Evolutionary conservation across 1,140 invertebrate genomes (phyloP), one percentile per base, ranked within the genome.

Genomic region (Colletes gigas): DNA sequence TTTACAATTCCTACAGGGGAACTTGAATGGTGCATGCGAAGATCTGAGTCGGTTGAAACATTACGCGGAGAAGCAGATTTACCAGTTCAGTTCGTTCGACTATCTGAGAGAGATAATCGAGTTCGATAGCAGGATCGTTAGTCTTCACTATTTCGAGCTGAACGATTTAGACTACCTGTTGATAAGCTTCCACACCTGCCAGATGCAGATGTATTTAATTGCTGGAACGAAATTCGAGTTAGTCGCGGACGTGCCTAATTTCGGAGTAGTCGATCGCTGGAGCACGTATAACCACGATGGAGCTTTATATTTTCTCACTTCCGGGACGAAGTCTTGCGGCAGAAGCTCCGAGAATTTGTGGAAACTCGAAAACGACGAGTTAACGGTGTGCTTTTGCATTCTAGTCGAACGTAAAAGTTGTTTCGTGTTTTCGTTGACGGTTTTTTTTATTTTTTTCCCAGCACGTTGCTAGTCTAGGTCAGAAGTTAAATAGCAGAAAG

Each of bases 61-160:
- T 7, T 54, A 62, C 17, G 80, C 91, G 0, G 81, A 90, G 75
- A 88, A 89, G n/a, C 91, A 93, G 84, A 86, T 93, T 21, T 93
- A 93, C 73, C 90, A 88, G 81, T 94, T 94, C 71, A 91, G 93
- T 71, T 90, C 88, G 50, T 94, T 94, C 72, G 93, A 94, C 50
- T 90, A 91, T 52, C 55, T 92, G 4, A 30, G 30, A 30, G 89
- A 93, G 81, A 60, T 86, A 3, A 68, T 93, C 0, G 73, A 91
- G 17, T 92, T 92, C 47, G 69, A 88, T 3, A 69, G 74, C 7
- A 47, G 52, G 3, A 91, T 94, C 55, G 50, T 86, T n/a, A 89
- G 89, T 39, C 76, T 92, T 6, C 89, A 92, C 65, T 78, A 91
- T 55, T 92, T 93, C 69, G 87, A 91, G 50, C 63, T 80, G 15